Conservation (phyloP, 2,888 invertebrate genomes). For the Rotaria macrura region DNA sequence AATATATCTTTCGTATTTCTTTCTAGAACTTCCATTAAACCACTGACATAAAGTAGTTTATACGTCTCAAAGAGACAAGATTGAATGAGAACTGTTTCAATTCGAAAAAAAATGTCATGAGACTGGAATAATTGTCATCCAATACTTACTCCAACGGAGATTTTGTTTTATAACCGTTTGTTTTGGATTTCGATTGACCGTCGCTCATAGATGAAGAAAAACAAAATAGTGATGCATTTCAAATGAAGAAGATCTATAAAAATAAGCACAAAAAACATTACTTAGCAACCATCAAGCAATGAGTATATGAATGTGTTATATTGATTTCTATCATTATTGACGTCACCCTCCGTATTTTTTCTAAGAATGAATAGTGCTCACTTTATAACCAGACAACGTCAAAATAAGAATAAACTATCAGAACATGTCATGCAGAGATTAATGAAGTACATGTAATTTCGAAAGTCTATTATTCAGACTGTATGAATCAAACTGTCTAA, state of each 20-base stretch:
- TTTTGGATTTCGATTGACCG: not conserved
- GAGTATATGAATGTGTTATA: not conserved
- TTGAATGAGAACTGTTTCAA: too few species aligned
- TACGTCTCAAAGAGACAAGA: not conserved
- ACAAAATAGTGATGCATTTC: not conserved
- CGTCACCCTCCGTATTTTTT: too few species aligned
- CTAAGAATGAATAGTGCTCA: not conserved
- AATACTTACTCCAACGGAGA: not conserved
- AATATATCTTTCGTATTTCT: not conserved
- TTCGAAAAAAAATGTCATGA: too few species aligned
- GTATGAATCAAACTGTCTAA: not conserved
- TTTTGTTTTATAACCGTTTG: not conserved
- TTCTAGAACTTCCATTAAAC: not conserved
- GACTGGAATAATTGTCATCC: too few species aligned
- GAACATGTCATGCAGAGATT: not conserved
- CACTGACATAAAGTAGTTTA: not conserved
- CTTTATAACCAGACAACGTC: too few species aligned
- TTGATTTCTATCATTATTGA: not conserved
- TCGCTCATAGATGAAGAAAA: constrained; percentile 12
- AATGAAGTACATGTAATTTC: not conserved
- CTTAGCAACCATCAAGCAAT: not conserved
- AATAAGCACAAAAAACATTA: not conserved
- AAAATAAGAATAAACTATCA: not conserved
- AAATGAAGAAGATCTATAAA: not conserved
- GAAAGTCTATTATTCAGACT: not conserved